Base-by-base conservation (phyloP, 1,140 invertebrate genomes). In the Achatina immaculata region DNA sequence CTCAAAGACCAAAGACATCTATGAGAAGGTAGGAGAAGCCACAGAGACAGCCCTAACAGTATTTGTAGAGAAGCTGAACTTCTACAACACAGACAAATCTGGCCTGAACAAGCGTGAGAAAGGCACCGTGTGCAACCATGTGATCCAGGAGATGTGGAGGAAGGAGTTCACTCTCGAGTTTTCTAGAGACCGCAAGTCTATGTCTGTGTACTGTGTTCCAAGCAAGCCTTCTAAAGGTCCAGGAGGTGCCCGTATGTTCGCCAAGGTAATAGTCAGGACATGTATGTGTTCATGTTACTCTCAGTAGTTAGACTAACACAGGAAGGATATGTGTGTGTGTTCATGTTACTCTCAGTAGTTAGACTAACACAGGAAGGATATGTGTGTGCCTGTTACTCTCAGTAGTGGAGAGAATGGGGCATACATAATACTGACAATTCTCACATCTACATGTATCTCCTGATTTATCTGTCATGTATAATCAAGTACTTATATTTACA, bases 131-230 rank as follows among this genome's bases (percentile, higher is more conserved):
- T 98, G 98, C 91, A 99, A 98, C 97, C 98, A 96, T 93, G 99
- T 99, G 85, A 89, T 92, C 38, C 86, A 87, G 42, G 81, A 88
- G 42, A 89, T 88, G 83, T 92, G 88, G 88, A 88, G 86, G 43
- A 92, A 90, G 81, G 98, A 99, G 92, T 99, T 99, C 93, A 99
- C 99, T 24, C 93, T 99, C 75, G 99, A 99, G 90, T 99, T 99
- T 94, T 99, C 98, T 9, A 95, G 99, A 88, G 99, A 99, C 94
- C 95, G 99, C 91, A 99, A 99, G 94, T 99, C 98, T 76, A 99
- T 99, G 99, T 99, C 97, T 76, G 95, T 96, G 19, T 99, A 98
- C 91, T 98, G 96, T 91, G 93, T 94, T 68, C 97, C 98, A n/a
- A 93, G 97, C 68, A 98, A 98, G 92, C 93, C 96, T 66, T 94